phyloP scores from a whole-genome alignment of 2,888 invertebrate species.

The Eupithecia subfuscata region DNA sequence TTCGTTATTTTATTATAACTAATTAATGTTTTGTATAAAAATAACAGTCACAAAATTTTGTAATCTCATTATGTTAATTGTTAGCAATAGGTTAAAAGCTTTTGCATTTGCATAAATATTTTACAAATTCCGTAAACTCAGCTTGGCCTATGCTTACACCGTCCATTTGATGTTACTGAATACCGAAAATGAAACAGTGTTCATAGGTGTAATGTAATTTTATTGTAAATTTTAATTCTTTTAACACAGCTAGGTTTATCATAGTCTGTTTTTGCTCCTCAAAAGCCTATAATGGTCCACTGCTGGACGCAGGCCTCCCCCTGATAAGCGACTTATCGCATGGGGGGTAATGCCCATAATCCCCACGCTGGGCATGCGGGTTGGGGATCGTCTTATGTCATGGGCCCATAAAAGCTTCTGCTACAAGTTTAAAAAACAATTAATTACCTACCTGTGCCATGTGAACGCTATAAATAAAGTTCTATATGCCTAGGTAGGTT shows the following conservation, averaged over 20 bases:
- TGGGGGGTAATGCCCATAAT: too few species aligned
- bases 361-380: too few species aligned
- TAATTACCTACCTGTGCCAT: not conserved
- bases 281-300: too few species aligned
- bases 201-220: constrained; percentile 1
- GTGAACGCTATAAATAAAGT: not conserved
- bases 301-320: too few species aligned
- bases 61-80: constrained; percentile 4
- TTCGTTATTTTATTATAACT: too few species aligned
- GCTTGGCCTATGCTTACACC: not conserved
- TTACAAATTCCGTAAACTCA: not conserved
- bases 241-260: not conserved
- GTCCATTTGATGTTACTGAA: not conserved
- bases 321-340: too few species aligned
- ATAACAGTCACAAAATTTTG: constrained; percentile 1
- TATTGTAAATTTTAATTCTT: not conserved
- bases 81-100: not conserved
- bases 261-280: too few species aligned
- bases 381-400: too few species aligned
- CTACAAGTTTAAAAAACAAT: not conserved
- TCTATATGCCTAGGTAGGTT: not conserved
- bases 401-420: too few species aligned
- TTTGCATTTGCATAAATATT: not conserved
- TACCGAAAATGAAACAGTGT: constrained; percentile 16
- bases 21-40: not conserved